Percentiles rank a stretch among this genome's conserved stretches.
Evolutionary conservation across 2,797 vertebrate genomes (phyloP).

Genomic region (Leuciscus waleckii): DNA sequence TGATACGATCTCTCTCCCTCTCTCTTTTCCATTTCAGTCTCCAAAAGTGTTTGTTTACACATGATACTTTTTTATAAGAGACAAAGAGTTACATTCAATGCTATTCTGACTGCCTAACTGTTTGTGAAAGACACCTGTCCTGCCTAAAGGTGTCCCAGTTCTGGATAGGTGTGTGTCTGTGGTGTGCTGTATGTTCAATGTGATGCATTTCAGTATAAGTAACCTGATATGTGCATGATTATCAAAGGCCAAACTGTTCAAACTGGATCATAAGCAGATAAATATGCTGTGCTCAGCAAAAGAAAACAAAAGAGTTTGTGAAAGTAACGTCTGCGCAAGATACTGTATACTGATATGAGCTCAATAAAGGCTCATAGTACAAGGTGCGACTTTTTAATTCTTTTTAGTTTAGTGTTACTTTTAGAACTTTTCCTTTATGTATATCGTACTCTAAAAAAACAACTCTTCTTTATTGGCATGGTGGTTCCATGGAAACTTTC

Average conservation of each 20-base stretch:
- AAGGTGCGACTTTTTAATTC: not conserved
- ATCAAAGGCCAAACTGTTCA: constrained; percentile 9
- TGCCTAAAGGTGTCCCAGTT: not conserved
- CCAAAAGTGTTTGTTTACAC: constrained; percentile 21
- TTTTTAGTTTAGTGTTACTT: not conserved
- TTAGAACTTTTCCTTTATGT: not conserved
- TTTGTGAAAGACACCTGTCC: constrained; percentile 14
- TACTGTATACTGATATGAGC: not conserved
- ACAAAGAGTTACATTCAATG: not conserved
- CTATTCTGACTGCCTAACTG: not conserved
- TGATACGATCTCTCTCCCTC: not conserved
- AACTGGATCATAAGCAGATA: not conserved
- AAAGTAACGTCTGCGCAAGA: not conserved
- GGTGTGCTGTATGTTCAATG: not conserved
- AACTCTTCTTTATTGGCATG: not conserved
- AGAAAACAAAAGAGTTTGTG: not conserved
- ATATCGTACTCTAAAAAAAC: not conserved
- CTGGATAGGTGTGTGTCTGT: not conserved
- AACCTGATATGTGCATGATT: constrained; percentile 13
- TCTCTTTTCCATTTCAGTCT: not conserved
- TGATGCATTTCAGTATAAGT: not conserved
- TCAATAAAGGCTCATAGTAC: not conserved
- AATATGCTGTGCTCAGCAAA: constrained; percentile 24
- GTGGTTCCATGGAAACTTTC: not conserved
- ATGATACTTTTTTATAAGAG: not conserved